A percentile compares a stretch with the other conserved stretches of the same genome.
Evolutionary conservation across 2,888 invertebrate genomes (phyloP).

Genomic region (Tigriopus californicus): DNA sequence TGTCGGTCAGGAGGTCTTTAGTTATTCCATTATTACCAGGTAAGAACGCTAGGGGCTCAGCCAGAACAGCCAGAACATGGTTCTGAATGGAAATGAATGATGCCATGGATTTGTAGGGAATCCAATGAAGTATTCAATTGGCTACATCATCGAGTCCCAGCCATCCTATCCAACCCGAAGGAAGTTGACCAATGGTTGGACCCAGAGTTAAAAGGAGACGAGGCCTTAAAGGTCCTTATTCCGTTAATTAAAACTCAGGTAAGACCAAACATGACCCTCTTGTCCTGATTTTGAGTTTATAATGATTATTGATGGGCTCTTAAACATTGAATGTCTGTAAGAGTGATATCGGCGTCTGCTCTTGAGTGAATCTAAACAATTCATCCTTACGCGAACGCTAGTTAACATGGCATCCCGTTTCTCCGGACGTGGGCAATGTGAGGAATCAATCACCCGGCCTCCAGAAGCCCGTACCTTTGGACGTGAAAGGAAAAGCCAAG

Average conservation of each 20-base stretch:
- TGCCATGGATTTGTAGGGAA: neutral
- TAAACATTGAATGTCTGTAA: too few relatives aligned
- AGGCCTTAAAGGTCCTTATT: neutral
- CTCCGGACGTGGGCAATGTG: neutral
- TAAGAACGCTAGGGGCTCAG: too few relatives aligned
- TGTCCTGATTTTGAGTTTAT: too few relatives aligned
- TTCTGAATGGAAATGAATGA: too few relatives aligned
- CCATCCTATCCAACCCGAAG: neutral
- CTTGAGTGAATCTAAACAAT: too few relatives aligned
- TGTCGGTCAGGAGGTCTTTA: neutral
- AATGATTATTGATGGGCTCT: too few relatives aligned
- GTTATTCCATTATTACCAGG: slow-evolving; percentile 9
- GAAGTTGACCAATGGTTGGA: neutral
- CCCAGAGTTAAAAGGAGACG: neutral
- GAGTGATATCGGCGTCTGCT: too few relatives aligned
- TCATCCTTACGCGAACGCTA: too few relatives aligned
- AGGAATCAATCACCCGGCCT: neutral
- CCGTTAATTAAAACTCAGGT: neutral
- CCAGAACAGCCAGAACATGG: too few relatives aligned
- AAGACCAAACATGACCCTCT: too few relatives aligned
- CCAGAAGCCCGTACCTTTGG: too few relatives aligned
- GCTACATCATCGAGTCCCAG: slow-evolving; percentile 7
- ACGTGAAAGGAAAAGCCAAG: too few relatives aligned
- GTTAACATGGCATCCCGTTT: slow-evolving; percentile 1
- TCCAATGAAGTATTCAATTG: neutral